Percentiles rank a stretch among this genome's conserved stretches.
These are phyloP conservation scores for Arrhopalites spinosus DNA, from an alignment of 2,888 invertebrate genomes.

Conservation along the genomic window DNA sequence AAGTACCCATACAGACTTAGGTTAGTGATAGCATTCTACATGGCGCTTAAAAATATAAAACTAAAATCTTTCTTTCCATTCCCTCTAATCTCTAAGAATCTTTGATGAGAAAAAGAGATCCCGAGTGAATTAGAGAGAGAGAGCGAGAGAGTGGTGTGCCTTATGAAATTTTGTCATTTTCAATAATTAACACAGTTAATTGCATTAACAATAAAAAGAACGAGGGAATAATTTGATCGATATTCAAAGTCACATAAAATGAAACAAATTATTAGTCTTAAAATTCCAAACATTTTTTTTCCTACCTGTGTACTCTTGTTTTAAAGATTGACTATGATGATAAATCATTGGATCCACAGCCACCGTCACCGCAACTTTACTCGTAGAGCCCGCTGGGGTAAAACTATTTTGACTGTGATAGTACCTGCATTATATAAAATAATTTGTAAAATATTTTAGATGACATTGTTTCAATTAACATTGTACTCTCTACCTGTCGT, in stretches of 20 bases:
- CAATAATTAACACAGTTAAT: background rate
- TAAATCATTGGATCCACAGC: background rate
- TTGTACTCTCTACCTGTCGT: constrained; percentile 18
- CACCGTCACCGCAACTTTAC: background rate
- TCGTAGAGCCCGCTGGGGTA: background rate
- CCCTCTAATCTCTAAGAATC: background rate
- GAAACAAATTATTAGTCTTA: background rate
- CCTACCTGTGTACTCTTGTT: constrained; percentile 24
- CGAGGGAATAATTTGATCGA: background rate
- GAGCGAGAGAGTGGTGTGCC: background rate
- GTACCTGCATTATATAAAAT: too few relatives aligned
- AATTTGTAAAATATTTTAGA: background rate
- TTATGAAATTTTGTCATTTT: background rate
- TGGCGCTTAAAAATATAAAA: too few relatives aligned
- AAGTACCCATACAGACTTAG: too few relatives aligned
- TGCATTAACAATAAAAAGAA: background rate
- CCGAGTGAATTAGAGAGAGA: background rate
- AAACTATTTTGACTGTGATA: constrained; percentile 18
- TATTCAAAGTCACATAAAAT: background rate
- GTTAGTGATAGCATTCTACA: too few relatives aligned
- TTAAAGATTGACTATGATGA: constrained; percentile 18
- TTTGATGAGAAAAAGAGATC: background rate
- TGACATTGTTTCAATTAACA: too few relatives aligned
- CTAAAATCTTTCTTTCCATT: too few relatives aligned
- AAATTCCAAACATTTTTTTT: background rate